These are phyloP conservation scores for Conus ventricosus DNA, from an alignment of 1,140 invertebrate species.

Conservation along the genomic window DNA sequence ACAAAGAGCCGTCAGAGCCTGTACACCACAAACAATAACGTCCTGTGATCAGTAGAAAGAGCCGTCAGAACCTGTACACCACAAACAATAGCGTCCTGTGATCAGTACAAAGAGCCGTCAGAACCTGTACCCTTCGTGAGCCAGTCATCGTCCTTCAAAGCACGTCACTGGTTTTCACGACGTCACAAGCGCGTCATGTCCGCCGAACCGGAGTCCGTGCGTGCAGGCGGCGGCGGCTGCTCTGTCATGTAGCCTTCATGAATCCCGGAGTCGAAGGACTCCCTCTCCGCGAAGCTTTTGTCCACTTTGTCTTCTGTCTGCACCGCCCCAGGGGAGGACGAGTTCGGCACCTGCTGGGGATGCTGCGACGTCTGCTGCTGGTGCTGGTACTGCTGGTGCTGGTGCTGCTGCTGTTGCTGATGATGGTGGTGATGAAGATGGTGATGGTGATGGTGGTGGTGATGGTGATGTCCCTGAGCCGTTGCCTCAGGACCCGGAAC, in stretches of 20 bases:
- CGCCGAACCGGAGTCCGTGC: not conserved
- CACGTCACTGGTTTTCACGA: not conserved
- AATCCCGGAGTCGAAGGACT: slow-evolving; percentile 47
- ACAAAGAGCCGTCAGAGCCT: no score
- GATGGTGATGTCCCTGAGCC: not conserved
- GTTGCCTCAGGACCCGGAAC: not conserved
- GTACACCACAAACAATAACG: no score
- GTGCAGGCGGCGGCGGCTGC: not conserved
- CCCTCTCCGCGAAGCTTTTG: slow-evolving; percentile 27
- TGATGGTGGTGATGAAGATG: not conserved
- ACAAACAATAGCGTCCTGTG: no score
- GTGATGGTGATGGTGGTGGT: not conserved
- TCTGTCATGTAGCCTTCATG: slow-evolving; percentile 34
- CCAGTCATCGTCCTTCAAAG: no score
- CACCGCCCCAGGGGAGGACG: no score
- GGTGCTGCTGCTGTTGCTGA: not conserved
- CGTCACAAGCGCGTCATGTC: slow-evolving; percentile 18
- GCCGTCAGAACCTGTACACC: no score
- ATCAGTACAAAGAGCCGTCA: no score
- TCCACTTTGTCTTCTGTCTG: not conserved
- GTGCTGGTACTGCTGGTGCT: not conserved
- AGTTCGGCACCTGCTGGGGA: no score
- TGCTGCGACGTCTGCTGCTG: not conserved
- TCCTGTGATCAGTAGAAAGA: no score
- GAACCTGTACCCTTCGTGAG: no score